These are phyloP conservation scores for Anniella stebbinsi DNA, from an alignment of 2,797 vertebrate genomes.

Conservation along the genomic window DNA sequence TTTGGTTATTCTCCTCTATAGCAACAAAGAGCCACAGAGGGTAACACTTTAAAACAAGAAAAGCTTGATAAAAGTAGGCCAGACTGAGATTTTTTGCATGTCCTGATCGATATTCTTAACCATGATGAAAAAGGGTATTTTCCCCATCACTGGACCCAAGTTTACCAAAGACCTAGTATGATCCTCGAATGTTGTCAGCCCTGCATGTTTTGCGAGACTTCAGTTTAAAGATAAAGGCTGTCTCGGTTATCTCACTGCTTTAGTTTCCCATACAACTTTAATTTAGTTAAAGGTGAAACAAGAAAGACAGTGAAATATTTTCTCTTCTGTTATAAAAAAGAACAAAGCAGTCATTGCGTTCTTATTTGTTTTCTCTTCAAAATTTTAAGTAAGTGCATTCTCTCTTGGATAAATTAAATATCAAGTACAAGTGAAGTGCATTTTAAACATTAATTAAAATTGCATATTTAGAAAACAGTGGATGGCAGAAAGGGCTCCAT, in stretches of 20 bases:
- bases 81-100: slow-evolving; percentile 35
- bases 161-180: slow-evolving; percentile 43
- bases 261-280: slow-evolving; percentile 61
- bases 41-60: slow-evolving; percentile 7
- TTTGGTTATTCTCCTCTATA: neutral
- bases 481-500: slow-evolving; percentile 51
- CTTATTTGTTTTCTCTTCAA: slow-evolving; percentile 49
- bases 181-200: slow-evolving; percentile 43
- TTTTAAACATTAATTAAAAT: slow-evolving; percentile 77
- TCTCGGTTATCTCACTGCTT: slow-evolving; percentile 40
- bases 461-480: slow-evolving; percentile 51
- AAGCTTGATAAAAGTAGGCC: slow-evolving; percentile 12
- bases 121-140: slow-evolving; percentile 35
- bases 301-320: slow-evolving; percentile 64
- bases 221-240: slow-evolving; percentile 40
- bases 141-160: slow-evolving; percentile 50
- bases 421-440: slow-evolving; percentile 69
- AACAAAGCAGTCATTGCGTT: slow-evolving; percentile 56
- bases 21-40: neutral
- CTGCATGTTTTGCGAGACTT: slow-evolving; percentile 28
- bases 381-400: slow-evolving; percentile 50
- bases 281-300: slow-evolving; percentile 68
- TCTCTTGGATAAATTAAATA: slow-evolving; percentile 74
- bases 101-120: slow-evolving; percentile 38
- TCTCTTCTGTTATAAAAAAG: slow-evolving; percentile 64